phyloP scores from a whole-genome alignment of 2,888 invertebrate genomes.

The Conops quadrifasciatus region DNA sequence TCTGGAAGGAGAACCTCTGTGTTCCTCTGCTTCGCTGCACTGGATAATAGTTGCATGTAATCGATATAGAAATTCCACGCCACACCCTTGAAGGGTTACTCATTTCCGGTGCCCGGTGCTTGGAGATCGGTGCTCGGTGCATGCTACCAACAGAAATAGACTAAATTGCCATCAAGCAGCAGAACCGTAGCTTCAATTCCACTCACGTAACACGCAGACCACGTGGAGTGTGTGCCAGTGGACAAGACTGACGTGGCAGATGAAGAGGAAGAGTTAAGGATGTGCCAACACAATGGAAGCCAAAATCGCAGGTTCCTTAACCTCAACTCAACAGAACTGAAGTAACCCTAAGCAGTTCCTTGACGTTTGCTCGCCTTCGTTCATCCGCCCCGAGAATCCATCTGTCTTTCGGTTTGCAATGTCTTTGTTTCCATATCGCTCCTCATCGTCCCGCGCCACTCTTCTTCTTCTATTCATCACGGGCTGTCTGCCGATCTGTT shows the following conservation, averaged over 20 bases:
- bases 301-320: slow-evolving; percentile 46
- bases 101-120: slow-evolving; percentile 31
- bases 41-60: slow-evolving; percentile 10
- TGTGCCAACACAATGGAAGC: slow-evolving; percentile 32
- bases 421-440: too few relatives aligned
- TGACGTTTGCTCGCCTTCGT: slow-evolving; percentile 3
- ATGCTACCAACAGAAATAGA: slow-evolving; percentile 36
- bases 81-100: slow-evolving; percentile 28
- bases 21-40: slow-evolving; percentile 12
- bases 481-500: background rate
- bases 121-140: too few relatives aligned
- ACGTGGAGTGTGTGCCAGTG: background rate
- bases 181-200: slow-evolving; percentile 11
- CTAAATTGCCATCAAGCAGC: slow-evolving; percentile 3
- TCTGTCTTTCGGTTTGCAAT: background rate
- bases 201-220: slow-evolving; percentile 42
- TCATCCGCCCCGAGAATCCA: background rate
- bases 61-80: slow-evolving; percentile 22
- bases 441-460: too few relatives aligned
- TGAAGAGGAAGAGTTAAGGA: slow-evolving; percentile 38
- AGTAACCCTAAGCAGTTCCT: slow-evolving; percentile 25
- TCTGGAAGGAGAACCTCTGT: too few relatives aligned
- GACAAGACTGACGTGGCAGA: background rate
- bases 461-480: too few relatives aligned
- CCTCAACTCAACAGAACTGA: slow-evolving; percentile 44